A percentile compares a stretch with the other conserved stretches of the same genome.
Evolutionary conservation across 2,888 invertebrate species (phyloP).

Genomic region (Diadegma fenestrale): DNA sequence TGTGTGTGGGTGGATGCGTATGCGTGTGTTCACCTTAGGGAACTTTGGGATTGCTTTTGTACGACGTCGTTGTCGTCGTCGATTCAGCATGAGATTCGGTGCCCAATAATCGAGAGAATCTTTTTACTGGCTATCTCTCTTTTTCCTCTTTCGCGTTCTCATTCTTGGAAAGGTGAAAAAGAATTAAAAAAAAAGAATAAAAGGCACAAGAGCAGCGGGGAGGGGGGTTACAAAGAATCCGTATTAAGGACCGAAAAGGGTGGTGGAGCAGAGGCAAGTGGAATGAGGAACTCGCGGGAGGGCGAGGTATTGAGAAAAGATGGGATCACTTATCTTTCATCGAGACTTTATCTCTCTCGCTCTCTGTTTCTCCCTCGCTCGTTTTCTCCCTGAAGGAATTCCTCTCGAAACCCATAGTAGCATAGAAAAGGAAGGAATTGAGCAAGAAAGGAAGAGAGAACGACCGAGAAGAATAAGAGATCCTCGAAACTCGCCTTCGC

Average conservation of each 20-base stretch:
- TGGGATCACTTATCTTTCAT: slow-evolving; percentile 78
- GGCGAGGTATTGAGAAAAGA: slow-evolving; percentile 69
- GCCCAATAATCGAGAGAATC: slow-evolving; percentile 61
- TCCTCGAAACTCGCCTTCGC: slow-evolving; percentile 54
- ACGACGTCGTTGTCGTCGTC: slow-evolving; percentile 41
- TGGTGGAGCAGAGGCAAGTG: slow-evolving; percentile 19
- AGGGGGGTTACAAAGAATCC: slow-evolving; percentile 61
- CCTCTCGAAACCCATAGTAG: slow-evolving; percentile 38
- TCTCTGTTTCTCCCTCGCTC: slow-evolving; percentile 1
- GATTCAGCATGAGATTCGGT: slow-evolving; percentile 65
- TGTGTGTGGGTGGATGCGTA: background rate
- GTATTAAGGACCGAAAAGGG: slow-evolving; percentile 62
- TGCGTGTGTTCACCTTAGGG: slow-evolving; percentile 45
- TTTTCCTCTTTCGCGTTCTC: slow-evolving; percentile 43
- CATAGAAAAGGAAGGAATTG: slow-evolving; percentile 23
- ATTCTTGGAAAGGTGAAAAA: slow-evolving; percentile 43
- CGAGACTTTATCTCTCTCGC: slow-evolving; percentile 65
- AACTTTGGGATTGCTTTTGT: slow-evolving; percentile 62
- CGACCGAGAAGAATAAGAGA: slow-evolving; percentile 54
- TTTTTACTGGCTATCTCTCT: slow-evolving; percentile 45
- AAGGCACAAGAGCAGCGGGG: background rate
- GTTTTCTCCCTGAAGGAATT: slow-evolving; percentile 23
- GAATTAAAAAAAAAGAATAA: background rate
- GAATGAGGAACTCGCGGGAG: slow-evolving; percentile 53
- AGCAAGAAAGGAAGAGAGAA: slow-evolving; percentile 20